These are phyloP conservation scores for Chrysina gloriosa DNA, from an alignment of 2,888 invertebrate genomes.

Conservation along the genomic window DNA sequence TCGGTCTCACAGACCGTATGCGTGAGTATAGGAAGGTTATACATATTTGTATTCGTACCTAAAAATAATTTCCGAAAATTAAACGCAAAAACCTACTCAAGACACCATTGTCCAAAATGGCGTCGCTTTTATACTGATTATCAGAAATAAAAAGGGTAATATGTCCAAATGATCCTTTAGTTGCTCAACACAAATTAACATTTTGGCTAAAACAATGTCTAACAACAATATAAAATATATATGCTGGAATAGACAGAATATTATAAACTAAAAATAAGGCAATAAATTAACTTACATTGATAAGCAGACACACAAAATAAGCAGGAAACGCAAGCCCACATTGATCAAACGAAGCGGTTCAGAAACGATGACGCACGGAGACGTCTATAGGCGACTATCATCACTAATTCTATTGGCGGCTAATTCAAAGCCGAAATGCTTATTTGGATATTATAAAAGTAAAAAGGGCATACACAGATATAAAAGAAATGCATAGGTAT, in stretches of 20 bases:
- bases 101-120: conserved; percentile 34
- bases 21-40: no score
- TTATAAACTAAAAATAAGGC: conserved; percentile 13
- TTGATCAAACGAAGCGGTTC: no score
- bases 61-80: conserved; percentile 38
- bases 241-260: conserved; percentile 38
- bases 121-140: conserved; percentile 23
- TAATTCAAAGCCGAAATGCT: no score
- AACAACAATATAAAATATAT: conserved; percentile 27
- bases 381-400: conserved; percentile 12
- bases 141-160: conserved; percentile 18
- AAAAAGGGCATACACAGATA: background rate
- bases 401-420: background rate
- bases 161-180: conserved; percentile 16
- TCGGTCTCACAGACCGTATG: no score
- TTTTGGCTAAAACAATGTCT: conserved; percentile 19
- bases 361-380: no score
- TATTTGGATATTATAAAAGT: no score
- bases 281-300: background rate
- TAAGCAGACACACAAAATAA: conserved; percentile 10
- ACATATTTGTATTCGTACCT: conserved; percentile 22
- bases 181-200: conserved; percentile 23
- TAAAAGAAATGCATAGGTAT: conserved; percentile 10
- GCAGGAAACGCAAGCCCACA: conserved; percentile 4
- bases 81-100: conserved; percentile 13